These are phyloP conservation scores for Paramuricea clavata DNA, from an alignment of 92 coral and sea anemone species.

Conservation along the genomic window DNA sequence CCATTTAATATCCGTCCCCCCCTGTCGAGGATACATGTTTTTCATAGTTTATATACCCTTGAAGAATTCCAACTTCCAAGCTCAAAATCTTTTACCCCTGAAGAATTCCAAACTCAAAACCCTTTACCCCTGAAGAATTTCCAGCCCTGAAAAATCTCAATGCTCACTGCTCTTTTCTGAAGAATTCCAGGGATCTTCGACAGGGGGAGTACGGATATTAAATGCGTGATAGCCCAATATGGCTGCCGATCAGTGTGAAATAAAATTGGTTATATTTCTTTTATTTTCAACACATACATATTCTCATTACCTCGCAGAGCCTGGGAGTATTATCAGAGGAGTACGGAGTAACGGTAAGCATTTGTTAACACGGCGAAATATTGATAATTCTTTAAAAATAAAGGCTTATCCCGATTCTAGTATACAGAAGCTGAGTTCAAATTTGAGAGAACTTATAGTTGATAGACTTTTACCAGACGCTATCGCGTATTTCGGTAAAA, in stretches of 20 bases:
- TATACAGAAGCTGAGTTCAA: conserved; percentile 12
- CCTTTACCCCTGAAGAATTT: no score
- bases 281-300: conserved; percentile 13
- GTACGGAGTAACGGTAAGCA: conserved; percentile 69
- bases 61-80: no score
- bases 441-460: conserved; percentile 64
- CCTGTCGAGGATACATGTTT: no score
- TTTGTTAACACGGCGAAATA: conserved; percentile 68
- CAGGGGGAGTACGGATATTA: no score
- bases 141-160: no score
- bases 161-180: no score
- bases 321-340: conserved; percentile 80
- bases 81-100: no score
- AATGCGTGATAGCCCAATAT: no score
- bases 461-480: conserved; percentile 73
- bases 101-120: no score
- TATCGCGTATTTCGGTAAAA: conserved; percentile 69
- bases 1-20: no score
- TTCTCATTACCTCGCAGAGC: conserved; percentile 69
- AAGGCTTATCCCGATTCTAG: conserved; percentile 65
- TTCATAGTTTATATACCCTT: no score
- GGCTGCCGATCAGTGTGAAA: conserved; percentile 58
- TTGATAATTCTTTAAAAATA: conserved; percentile 81
- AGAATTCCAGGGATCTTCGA: no score
- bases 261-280: conserved; percentile 48